Percentiles rank a stretch among this genome's conserved stretches.
Conservation (phyloP, 2,113 vertebrate species). For the Hemichromis elongatus region DNA sequence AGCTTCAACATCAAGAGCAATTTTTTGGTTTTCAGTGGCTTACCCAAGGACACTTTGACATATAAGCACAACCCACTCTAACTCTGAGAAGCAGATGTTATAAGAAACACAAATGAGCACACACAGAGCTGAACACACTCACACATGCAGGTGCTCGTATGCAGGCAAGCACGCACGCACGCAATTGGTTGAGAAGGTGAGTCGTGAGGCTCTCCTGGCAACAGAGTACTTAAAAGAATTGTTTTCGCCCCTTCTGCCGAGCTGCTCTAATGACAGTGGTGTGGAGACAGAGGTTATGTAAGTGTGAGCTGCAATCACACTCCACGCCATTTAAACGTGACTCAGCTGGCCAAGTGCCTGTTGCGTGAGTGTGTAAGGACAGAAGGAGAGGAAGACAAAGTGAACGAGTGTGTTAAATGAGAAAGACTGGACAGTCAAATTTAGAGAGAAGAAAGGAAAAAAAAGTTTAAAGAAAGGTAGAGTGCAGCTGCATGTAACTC, state of each 20-base stretch:
- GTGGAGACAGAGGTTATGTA: constrained; percentile 72
- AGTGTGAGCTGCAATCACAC: constrained; percentile 66
- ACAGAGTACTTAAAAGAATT: constrained; percentile 50
- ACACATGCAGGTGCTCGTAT: neutral
- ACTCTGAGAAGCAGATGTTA: neutral
- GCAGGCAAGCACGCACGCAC: neutral
- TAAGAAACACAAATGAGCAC: constrained; percentile 17
- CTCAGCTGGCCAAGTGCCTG: constrained; percentile 64
- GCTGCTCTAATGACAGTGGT: constrained; percentile 62
- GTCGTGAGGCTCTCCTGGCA: constrained; percentile 7
- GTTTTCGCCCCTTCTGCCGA: constrained; percentile 50
- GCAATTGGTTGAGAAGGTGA: constrained; percentile 27
- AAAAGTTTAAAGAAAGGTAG: neutral
- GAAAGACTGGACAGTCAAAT: neutral
- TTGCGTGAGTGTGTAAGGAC: constrained; percentile 7
- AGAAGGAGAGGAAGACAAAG: neutral
- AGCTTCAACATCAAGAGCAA: neutral
- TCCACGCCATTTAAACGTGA: constrained; percentile 68
- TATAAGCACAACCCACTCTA: neutral
- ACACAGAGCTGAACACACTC: neutral
- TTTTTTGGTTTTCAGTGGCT: neutral
- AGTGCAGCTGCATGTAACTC: neutral
- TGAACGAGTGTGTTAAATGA: neutral
- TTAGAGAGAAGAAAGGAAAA: neutral
- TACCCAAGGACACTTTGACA: neutral